Evolutionary conservation across 2,888 invertebrate species (phyloP).

Genomic region (Agonopterix arenella): DNA sequence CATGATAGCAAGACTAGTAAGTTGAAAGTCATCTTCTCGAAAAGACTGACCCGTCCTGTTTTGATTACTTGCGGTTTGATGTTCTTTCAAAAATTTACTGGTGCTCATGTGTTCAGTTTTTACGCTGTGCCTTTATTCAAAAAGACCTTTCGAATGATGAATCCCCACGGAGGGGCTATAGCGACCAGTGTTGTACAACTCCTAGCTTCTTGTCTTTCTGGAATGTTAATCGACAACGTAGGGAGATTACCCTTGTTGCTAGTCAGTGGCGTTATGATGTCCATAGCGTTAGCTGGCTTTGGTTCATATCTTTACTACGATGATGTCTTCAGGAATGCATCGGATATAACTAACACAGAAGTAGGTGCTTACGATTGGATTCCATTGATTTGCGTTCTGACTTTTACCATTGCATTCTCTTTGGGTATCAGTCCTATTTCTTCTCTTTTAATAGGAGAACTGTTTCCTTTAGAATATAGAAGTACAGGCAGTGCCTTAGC

Average conservation of each 20-base stretch:
- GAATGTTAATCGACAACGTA: conserved; percentile 89
- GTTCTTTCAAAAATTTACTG: conserved; percentile 92
- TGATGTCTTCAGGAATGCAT: conserved; percentile 67
- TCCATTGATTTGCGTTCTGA: conserved; percentile 87
- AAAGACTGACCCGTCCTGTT: conserved; percentile 80
- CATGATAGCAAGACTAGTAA: conserved; percentile 49
- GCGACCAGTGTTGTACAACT: conserved; percentile 90
- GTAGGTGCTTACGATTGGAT: conserved; percentile 85
- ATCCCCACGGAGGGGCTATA: conserved; percentile 89
- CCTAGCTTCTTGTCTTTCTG: conserved; percentile 87
- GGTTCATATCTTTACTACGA: conserved; percentile 91
- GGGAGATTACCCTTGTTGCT: conserved; percentile 89
- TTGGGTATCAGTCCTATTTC: conserved; percentile 87
- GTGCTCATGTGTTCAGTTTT: conserved; percentile 89
- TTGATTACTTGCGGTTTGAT: conserved; percentile 90
- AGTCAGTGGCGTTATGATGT: conserved; percentile 90
- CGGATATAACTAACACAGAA: conserved; percentile 44
- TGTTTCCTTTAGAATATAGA: conserved; percentile 83
- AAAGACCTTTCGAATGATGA: conserved; percentile 86
- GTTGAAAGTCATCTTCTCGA: conserved; percentile 53
- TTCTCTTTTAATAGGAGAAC: conserved; percentile 82
- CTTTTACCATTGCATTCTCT: conserved; percentile 90
- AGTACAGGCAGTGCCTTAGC: conserved; percentile 83
- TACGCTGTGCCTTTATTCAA: conserved; percentile 92
- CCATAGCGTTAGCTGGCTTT: conserved; percentile 87